A percentile compares a stretch with the other conserved stretches of the same genome.
These are phyloP conservation scores for Podilymbus podiceps DNA, from an alignment of 2,113 vertebrate genomes.

Conservation along the genomic window DNA sequence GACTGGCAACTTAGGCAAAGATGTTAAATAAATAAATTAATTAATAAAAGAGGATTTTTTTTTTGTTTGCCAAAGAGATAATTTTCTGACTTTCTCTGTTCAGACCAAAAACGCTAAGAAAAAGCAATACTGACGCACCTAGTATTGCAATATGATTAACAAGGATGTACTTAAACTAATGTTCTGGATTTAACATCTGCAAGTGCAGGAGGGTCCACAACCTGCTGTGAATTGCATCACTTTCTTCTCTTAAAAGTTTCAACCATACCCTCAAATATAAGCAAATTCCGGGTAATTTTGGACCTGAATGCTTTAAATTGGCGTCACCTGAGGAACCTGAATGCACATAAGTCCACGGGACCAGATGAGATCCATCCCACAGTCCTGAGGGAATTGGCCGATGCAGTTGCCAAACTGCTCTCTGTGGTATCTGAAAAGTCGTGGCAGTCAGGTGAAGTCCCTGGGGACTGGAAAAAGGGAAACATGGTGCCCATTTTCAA, in stretches of 20 bases:
- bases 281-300: not conserved
- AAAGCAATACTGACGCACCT: not conserved
- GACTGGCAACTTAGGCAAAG: not conserved
- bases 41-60: not conserved
- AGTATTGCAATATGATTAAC: not conserved
- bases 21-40: not conserved
- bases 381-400: too few species aligned
- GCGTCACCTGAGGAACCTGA: too few species aligned
- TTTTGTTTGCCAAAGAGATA: not conserved
- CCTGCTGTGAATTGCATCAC: not conserved
- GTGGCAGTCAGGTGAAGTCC: too few species aligned
- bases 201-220: not conserved
- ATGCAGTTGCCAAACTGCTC: too few species aligned
- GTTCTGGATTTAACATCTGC: not conserved
- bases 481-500: too few species aligned
- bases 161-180: not conserved
- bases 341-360: too few species aligned
- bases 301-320: not conserved
- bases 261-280: not conserved
- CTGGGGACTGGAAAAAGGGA: too few species aligned
- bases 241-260: not conserved
- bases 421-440: too few species aligned
- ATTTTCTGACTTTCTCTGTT: not conserved
- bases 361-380: too few species aligned
- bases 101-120: not conserved